phyloP scores from a whole-genome alignment of 2,797 vertebrate genomes.

The Heterohyrax brucei region DNA sequence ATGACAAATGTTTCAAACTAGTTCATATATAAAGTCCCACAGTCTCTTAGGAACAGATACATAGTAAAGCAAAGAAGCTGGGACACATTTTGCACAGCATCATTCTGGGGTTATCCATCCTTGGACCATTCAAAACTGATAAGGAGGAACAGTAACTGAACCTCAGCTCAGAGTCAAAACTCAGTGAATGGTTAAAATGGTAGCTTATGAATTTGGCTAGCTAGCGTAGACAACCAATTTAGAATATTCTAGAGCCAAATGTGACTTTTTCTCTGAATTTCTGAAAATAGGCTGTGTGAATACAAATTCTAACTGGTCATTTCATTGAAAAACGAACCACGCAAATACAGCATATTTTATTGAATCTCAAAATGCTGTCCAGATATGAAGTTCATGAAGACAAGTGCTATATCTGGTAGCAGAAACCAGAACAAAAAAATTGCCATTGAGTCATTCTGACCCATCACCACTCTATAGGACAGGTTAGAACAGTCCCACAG shows the following conservation, averaged over 20 bases:
- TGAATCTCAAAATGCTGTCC: conserved; percentile 4
- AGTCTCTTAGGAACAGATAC: background rate
- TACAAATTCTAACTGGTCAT: background rate
- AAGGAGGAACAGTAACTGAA: background rate
- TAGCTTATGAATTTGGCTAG: background rate
- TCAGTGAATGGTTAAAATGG: background rate
- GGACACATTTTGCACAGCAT: background rate
- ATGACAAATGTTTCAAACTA: conserved; percentile 53
- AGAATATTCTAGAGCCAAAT: background rate
- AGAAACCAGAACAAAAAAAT: no score
- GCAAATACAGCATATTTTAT: background rate
- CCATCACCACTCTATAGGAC: no score
- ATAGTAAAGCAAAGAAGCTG: conserved; percentile 7
- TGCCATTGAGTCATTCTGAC: no score
- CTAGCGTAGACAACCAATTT: background rate
- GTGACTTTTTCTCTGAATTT: conserved; percentile 41
- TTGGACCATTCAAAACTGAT: background rate
- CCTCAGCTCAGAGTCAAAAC: background rate
- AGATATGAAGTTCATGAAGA: conserved; percentile 21
- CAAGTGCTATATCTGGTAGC: background rate
- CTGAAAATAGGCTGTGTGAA: conserved; percentile 2
- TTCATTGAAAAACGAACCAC: conserved; percentile 19
- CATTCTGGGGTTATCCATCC: background rate
- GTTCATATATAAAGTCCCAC: conserved; percentile 47
- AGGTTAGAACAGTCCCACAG: no score